A percentile compares a stretch with the other conserved stretches of the same genome.
phyloP scores from a whole-genome alignment of 2,888 invertebrate genomes.

The Mythimna ferrago region DNA sequence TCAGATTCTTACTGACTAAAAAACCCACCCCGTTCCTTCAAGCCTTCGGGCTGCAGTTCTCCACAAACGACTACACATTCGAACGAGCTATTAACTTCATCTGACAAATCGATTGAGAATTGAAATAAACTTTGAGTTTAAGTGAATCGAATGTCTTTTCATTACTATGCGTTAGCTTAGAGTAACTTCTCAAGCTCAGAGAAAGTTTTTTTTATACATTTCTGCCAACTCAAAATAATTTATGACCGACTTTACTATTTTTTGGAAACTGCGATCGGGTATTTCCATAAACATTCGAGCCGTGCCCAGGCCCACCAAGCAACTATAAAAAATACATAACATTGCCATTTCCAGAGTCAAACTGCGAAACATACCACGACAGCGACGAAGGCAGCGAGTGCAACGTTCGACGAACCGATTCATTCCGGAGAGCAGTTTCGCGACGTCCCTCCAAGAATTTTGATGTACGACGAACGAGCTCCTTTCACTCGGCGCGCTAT shows the following conservation, averaged over 20 bases:
- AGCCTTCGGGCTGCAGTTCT: too few relatives aligned
- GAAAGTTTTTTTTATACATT: background rate
- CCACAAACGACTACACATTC: background rate
- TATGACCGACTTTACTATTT: background rate
- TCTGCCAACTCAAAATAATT: background rate
- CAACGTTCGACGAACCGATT: conserved; percentile 84
- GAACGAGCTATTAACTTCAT: background rate
- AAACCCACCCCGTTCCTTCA: too few relatives aligned
- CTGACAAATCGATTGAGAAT: too few relatives aligned
- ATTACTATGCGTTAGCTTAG: background rate
- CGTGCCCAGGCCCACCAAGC: background rate
- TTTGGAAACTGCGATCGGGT: background rate
- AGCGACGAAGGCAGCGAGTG: conserved; percentile 88
- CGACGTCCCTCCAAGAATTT: conserved; percentile 79
- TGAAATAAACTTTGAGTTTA: too few relatives aligned
- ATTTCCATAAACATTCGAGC: background rate
- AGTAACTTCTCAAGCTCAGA: background rate
- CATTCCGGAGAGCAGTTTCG: conserved; percentile 82
- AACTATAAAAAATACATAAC: background rate
- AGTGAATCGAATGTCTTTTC: too few relatives aligned
- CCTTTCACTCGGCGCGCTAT: conserved; percentile 85
- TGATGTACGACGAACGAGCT: conserved; percentile 83
- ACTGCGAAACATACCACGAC: conserved; percentile 85
- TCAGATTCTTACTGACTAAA: too few relatives aligned
- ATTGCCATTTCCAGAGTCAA: conserved; percentile 78